Conservation (phyloP, 2,113 vertebrate genomes). For the Felis chaus region DNA sequence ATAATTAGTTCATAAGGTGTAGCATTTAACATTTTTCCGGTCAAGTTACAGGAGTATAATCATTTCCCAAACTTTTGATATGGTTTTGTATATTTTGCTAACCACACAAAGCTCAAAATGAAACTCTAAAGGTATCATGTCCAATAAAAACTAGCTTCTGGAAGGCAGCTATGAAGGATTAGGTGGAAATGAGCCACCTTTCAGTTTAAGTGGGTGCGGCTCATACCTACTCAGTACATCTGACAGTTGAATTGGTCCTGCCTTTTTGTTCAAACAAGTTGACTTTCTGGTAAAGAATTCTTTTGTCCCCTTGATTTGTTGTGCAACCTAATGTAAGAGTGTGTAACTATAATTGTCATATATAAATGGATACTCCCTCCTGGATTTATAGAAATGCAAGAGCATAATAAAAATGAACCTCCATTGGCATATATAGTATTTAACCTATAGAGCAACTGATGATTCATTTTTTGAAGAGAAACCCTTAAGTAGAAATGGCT, state of each 20-base stretch:
- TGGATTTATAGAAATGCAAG: conserved; percentile 29
- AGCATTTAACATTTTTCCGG: background rate
- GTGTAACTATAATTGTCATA: conserved; percentile 53
- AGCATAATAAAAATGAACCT: conserved; percentile 44
- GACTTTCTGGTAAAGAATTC: conserved; percentile 52
- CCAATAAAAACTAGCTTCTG: background rate
- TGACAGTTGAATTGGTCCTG: conserved; percentile 66
- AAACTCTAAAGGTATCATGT: background rate
- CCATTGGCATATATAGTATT: background rate
- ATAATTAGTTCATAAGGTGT: background rate
- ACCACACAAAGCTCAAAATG: conserved; percentile 4
- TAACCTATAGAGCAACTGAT: background rate
- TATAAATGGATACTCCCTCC: conserved; percentile 1
- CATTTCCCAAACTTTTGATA: conserved; percentile 13
- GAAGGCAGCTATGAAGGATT: conserved; percentile 14
- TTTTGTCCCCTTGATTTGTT: conserved; percentile 76
- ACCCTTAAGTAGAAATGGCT: background rate
- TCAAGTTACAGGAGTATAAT: background rate
- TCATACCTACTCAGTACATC: conserved; percentile 35
- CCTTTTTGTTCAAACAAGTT: conserved; percentile 68
- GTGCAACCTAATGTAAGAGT: conserved; percentile 72
- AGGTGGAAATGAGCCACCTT: conserved; percentile 44
- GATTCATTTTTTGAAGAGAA: conserved; percentile 3
- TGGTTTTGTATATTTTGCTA: background rate
- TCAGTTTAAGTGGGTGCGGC: conserved; percentile 34